Evolutionary conservation across 1,140 invertebrate species (phyloP).

Genomic region (Cherax quadricarinatus): DNA sequence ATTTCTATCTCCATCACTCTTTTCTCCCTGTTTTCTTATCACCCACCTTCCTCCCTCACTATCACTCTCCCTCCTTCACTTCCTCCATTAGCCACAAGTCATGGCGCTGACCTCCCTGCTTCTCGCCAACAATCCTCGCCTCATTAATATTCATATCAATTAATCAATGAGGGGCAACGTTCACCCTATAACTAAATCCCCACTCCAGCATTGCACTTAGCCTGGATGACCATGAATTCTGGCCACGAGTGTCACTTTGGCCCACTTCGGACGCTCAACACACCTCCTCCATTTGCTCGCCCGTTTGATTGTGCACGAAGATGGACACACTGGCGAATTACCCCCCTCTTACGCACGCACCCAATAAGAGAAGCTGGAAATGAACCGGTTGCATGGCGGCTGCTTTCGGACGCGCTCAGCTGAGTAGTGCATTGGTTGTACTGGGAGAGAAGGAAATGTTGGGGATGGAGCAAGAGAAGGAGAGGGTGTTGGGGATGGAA

Average conservation of each 20-base stretch:
- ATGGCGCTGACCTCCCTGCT: constrained; percentile 16
- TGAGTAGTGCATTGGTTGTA: not conserved
- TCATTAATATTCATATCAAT: constrained; percentile 60
- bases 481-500: not conserved
- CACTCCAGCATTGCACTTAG: constrained; percentile 19
- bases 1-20: not conserved
- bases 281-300: constrained; percentile 44
- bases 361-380: not conserved
- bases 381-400: not conserved
- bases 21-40: not conserved
- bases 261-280: constrained; percentile 47
- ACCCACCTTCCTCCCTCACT: not conserved
- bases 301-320: constrained; percentile 44
- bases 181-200: constrained; percentile 50
- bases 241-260: constrained; percentile 18
- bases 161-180: constrained; percentile 48
- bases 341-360: not conserved
- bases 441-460: not conserved
- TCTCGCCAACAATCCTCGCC: constrained; percentile 22
- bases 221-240: constrained; percentile 41
- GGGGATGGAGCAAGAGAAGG: not conserved
- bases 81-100: not conserved
- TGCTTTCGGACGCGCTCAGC: not conserved
- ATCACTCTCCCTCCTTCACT: not conserved
- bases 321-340: constrained; percentile 32